A percentile compares a stretch with the other conserved stretches of the same genome.
Conservation (phyloP, 2,113 vertebrate species). For the Rhizomys pruinosus region DNA sequence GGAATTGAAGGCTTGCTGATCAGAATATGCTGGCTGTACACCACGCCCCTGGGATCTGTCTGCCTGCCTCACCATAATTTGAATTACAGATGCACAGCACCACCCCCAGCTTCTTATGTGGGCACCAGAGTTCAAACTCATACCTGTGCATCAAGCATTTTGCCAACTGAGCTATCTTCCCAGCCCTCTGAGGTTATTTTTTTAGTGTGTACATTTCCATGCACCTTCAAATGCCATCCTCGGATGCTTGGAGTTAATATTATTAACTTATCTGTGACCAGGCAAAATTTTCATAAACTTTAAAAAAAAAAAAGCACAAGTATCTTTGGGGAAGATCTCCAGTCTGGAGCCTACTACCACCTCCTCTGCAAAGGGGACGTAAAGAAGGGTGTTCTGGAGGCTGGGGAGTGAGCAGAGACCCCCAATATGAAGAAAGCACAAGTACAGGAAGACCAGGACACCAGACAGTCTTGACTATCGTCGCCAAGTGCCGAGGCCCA, state of each 20-base stretch:
- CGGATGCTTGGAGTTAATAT: not conserved
- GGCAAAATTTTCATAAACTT: slow-evolving; percentile 24
- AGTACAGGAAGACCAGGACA: not conserved
- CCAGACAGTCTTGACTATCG: not conserved
- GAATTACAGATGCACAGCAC: not conserved
- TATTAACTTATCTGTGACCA: slow-evolving; percentile 8
- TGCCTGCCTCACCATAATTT: not conserved
- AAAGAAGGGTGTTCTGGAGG: not conserved
- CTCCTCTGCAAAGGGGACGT: not conserved
- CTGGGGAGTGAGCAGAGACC: not conserved
- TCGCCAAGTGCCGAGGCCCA: not conserved
- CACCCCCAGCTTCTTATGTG: not conserved
- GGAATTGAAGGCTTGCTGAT: not conserved
- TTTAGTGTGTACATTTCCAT: not conserved
- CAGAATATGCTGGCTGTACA: not conserved
- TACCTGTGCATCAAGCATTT: not conserved
- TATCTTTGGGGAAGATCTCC: not conserved
- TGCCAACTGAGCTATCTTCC: not conserved
- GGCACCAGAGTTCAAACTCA: not conserved
- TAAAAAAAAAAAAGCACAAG: not conserved
- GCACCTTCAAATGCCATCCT: not conserved
- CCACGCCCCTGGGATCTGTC: not conserved
- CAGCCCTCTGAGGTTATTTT: not conserved
- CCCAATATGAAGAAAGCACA: not conserved
- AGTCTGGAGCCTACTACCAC: not conserved